These are phyloP conservation scores for Tribolium castaneum DNA, from an alignment of 1,140 invertebrate genomes.

Conservation along the genomic window DNA sequence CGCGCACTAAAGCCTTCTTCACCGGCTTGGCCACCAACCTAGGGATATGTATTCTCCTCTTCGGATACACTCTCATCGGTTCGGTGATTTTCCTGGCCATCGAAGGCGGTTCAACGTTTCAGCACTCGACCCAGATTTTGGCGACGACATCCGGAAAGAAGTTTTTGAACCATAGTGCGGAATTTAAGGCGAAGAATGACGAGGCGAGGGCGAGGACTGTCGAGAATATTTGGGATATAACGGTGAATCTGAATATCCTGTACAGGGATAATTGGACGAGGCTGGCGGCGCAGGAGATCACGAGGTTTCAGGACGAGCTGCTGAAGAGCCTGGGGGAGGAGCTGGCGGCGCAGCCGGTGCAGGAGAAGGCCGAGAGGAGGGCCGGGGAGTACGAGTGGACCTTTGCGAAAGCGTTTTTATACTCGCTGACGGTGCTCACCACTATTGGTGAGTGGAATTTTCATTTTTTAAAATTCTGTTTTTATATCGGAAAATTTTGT, in stretches of 20 bases:
- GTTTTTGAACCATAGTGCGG: conserved; percentile 54
- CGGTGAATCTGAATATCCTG: conserved; percentile 91
- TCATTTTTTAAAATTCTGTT: neutral
- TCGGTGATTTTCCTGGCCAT: conserved; percentile 93
- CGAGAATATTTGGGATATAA: conserved; percentile 94
- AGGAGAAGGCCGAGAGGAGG: conserved; percentile 63
- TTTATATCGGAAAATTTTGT: too few species aligned
- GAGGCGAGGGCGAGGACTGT: conserved; percentile 81
- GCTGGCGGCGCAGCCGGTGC: conserved; percentile 68
- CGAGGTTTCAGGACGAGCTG: conserved; percentile 88
- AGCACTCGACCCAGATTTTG: conserved; percentile 57
- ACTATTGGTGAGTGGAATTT: conserved; percentile 86
- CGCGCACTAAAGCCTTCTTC: conserved; percentile 72
- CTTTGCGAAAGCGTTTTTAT: conserved; percentile 93
- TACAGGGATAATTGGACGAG: conserved; percentile 96
- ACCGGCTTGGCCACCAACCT: conserved; percentile 86
- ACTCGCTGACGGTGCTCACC: conserved; percentile 94
- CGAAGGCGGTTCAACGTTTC: conserved; percentile 78
- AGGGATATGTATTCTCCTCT: conserved; percentile 86
- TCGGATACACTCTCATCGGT: conserved; percentile 90
- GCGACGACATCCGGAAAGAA: conserved; percentile 58
- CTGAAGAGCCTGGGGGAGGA: conserved; percentile 82
- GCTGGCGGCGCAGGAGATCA: conserved; percentile 86
- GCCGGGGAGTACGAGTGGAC: conserved; percentile 83
- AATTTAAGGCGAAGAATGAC: conserved; percentile 65